Evolutionary conservation across 2,888 invertebrate species (phyloP), one percentile per base, ranked within the genome.

Genomic region (Yponomeuta malinellus): DNA sequence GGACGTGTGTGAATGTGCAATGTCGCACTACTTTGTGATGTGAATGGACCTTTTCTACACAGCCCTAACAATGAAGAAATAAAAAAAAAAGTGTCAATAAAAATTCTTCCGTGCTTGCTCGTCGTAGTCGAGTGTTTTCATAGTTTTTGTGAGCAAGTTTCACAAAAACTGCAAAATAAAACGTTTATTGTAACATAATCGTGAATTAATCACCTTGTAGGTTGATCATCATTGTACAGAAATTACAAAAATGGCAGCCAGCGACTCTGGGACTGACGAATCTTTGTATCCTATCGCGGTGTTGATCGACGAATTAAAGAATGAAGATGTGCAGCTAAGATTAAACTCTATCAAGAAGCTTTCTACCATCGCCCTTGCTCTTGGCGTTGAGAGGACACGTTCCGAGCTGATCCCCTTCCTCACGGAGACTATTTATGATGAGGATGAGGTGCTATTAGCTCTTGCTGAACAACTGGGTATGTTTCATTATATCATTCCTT

Each of bases 261-360:
- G 92, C 80, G 95, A 95, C 88, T 97, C 97, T 86, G 95, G 96
- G 83, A 94, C 96, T 85, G 98, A 99, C 93, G 99, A 97, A 93
- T 98, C 98, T 86, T 95, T 99, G 75, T 99, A 99, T 93, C 99
- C 99, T 72, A 99, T 99, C 87, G 99, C 99, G 76, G 99, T 99
- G 80, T 94, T 99, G 82, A 99, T 99, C 85, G 99, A 99, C 92
- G 99, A 99, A 93, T 93, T 99, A 77, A 97, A 99, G 93, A 99
- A 99, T 89, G 99, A 99, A 90, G 99, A 99, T 94, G 99, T 99
- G 48, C 99, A 98, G 95, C 93, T 99, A 74, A 96, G 99, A 73
- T 93, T 99, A 77, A 99, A 99, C 90, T 99, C 99, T 59, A 99
- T 99, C 81, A 99, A 99, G 89, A 99, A 99, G 88, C 93, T 99